Evolutionary conservation across 2,113 vertebrate genomes (phyloP).

Genomic region (Dasyurus viverrinus): DNA sequence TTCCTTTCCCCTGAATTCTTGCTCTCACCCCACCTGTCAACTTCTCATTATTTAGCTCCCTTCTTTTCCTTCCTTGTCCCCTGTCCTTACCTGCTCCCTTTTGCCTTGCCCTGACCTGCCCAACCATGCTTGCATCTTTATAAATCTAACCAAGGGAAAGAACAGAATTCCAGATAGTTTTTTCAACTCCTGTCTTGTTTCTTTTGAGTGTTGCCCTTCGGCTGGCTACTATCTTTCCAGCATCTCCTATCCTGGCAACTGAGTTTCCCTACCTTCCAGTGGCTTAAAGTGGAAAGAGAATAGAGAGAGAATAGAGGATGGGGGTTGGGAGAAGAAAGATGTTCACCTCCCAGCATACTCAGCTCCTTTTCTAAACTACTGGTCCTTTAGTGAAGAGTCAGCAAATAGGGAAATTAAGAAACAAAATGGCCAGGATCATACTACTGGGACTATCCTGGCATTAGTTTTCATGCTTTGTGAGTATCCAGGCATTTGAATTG

Average conservation of each 20-base stretch:
- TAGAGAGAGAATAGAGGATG: no score
- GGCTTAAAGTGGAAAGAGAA: constrained; percentile 3
- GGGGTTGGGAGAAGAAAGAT: neutral
- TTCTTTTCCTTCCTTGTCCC: neutral
- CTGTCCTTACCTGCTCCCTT: neutral
- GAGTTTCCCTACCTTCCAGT: neutral
- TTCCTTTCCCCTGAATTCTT: neutral
- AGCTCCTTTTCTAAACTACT: neutral
- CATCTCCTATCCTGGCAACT: neutral
- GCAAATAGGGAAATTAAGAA: neutral
- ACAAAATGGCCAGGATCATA: constrained; percentile 31
- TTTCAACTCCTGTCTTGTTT: neutral
- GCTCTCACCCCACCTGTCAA: neutral
- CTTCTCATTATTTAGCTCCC: neutral
- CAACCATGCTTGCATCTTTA: neutral
- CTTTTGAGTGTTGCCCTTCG: neutral
- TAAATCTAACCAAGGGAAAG: neutral
- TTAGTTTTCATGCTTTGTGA: neutral
- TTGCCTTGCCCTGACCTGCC: neutral
- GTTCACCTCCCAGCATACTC: neutral
- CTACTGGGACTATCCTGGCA: neutral
- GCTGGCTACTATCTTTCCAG: neutral
- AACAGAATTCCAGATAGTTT: neutral
- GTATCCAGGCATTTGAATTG: neutral
- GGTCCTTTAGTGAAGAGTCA: neutral